Evolutionary conservation across 1,140 invertebrate genomes (phyloP).

Genomic region (Paraescarpia echinospica): DNA sequence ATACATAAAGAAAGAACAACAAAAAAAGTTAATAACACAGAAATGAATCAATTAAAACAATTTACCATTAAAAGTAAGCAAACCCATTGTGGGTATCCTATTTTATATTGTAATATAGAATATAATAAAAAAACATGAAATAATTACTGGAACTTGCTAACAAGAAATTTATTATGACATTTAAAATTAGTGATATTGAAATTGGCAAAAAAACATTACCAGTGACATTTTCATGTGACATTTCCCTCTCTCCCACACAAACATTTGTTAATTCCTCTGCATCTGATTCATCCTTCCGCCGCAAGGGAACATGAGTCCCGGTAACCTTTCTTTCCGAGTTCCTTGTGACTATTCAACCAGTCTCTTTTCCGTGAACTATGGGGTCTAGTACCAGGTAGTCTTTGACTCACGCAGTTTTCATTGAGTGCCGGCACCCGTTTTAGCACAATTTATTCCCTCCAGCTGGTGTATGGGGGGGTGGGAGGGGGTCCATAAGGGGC

Average conservation of each 20-base stretch:
- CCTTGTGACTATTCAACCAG: neutral
- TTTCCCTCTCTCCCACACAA: neutral
- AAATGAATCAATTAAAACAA: too few relatives aligned
- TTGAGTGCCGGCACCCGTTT: neutral
- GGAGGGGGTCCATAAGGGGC: too few relatives aligned
- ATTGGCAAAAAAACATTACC: neutral
- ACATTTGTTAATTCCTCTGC: neutral
- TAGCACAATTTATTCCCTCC: neutral
- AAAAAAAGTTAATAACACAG: too few relatives aligned
- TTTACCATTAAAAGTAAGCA: too few relatives aligned
- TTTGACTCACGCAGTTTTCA: neutral
- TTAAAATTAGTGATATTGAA: neutral
- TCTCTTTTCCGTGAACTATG: neutral
- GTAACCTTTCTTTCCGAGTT: neutral
- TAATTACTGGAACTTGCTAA: neutral
- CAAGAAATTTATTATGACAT: neutral
- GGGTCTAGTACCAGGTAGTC: neutral
- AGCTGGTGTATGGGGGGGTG: neutral
- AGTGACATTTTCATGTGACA: neutral
- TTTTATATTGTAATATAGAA: too few relatives aligned
- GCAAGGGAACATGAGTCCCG: constrained; percentile 17
- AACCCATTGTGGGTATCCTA: too few relatives aligned
- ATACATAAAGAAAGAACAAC: too few relatives aligned
- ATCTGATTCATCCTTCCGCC: neutral
- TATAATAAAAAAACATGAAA: neutral